Percentiles rank a stretch among this genome's conserved stretches.
phyloP scores from a whole-genome alignment of 2,888 invertebrate genomes.

The Tachina grossa region DNA sequence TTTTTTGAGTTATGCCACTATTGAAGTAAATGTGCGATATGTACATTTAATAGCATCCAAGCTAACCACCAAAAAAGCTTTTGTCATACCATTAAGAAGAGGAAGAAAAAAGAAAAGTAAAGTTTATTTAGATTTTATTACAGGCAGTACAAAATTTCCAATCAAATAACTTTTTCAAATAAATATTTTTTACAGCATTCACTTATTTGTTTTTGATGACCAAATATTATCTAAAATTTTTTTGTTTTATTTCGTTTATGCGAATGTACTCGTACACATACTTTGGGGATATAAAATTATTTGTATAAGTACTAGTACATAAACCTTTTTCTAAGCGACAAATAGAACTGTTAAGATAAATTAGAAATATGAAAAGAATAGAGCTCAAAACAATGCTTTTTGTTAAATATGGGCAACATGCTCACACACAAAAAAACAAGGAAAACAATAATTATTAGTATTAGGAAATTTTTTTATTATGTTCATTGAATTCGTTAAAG shows the following conservation, averaged over 20 bases:
- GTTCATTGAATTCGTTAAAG: too few relatives aligned
- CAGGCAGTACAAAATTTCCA: neutral
- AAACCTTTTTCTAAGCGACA: neutral
- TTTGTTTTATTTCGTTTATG: neutral
- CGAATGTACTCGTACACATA: neutral
- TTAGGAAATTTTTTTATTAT: too few relatives aligned
- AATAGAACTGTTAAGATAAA: constrained; percentile 1
- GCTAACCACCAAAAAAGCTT: constrained; percentile 22
- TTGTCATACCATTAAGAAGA: constrained; percentile 30
- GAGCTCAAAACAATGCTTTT: too few relatives aligned
- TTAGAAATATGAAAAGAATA: neutral
- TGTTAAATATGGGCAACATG: too few relatives aligned
- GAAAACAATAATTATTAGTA: too few relatives aligned
- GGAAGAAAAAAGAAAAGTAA: constrained; percentile 15
- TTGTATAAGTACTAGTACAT: neutral
- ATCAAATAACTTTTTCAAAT: neutral
- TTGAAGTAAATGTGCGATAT: too few relatives aligned
- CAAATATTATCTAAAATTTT: neutral
- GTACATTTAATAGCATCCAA: neutral
- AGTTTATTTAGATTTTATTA: neutral
- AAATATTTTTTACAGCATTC: neutral
- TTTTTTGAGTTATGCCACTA: too few relatives aligned
- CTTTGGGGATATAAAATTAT: neutral
- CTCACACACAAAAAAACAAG: too few relatives aligned
- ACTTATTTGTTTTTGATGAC: neutral